phyloP scores from a whole-genome alignment of 2,888 invertebrate genomes.

The Stenichneumon culpator region DNA sequence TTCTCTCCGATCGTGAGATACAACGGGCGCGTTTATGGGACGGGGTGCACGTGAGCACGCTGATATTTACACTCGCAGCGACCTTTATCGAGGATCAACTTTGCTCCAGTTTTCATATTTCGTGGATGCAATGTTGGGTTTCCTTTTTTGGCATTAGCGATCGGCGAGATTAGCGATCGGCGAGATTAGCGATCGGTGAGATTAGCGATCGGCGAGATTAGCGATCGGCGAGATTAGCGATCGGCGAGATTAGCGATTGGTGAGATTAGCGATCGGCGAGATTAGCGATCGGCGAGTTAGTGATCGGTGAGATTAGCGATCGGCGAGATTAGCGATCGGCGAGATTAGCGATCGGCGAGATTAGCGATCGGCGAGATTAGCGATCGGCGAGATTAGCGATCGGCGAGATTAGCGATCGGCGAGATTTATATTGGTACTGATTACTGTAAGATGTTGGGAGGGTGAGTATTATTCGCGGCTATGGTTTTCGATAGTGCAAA shows the following conservation, averaged over 20 bases:
- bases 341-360: too few relatives aligned
- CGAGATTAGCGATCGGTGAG: too few relatives aligned
- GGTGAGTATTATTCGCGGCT: background rate
- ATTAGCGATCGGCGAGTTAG: too few relatives aligned
- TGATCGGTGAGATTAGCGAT: too few relatives aligned
- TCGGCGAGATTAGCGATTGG: accelerated
- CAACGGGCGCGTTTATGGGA: slow-evolving; percentile 37
- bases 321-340: too few relatives aligned
- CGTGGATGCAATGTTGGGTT: background rate
- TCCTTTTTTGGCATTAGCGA: background rate
- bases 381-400: background rate
- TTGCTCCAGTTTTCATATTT: background rate
- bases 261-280: too few relatives aligned
- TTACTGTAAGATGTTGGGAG: background rate
- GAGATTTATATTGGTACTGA: too few relatives aligned
- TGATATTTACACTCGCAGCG: background rate
- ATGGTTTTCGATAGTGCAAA: background rate
- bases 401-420: background rate
- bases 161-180: background rate
- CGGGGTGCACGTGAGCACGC: slow-evolving; percentile 44
- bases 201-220: too few relatives aligned
- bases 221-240: too few relatives aligned
- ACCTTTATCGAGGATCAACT: background rate
- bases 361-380: too few relatives aligned
- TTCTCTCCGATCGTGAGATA: slow-evolving; percentile 20